A percentile compares a stretch with the other conserved stretches of the same genome.
Evolutionary conservation across 2,888 invertebrate species (phyloP).

Genomic region (Ctena decussata): DNA sequence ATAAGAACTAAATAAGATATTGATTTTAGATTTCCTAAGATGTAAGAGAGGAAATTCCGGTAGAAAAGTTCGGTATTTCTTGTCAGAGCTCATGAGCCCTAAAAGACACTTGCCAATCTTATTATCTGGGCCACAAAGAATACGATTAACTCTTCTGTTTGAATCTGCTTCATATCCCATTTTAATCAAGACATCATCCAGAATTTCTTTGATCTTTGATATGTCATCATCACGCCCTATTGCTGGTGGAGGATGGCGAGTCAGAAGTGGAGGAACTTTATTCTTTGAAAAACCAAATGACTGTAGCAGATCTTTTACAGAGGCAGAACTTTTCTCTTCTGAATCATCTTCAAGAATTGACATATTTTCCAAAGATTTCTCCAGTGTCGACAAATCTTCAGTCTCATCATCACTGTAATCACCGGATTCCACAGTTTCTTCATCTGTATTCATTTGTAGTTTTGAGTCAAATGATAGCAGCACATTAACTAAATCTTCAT

Average conservation of each 20-base stretch:
- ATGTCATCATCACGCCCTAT: slow-evolving; percentile 58
- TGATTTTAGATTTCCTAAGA: slow-evolving; percentile 53
- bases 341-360: slow-evolving; percentile 12
- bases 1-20: slow-evolving; percentile 42
- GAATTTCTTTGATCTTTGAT: slow-evolving; percentile 35
- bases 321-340: not conserved
- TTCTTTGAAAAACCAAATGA: slow-evolving; percentile 4
- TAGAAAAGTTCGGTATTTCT: slow-evolving; percentile 34
- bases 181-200: slow-evolving; percentile 49
- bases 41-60: slow-evolving; percentile 49
- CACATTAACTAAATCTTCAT: slow-evolving; percentile 10
- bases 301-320: not conserved
- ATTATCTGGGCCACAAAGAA: slow-evolving; percentile 46
- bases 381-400: not conserved
- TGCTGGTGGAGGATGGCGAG: slow-evolving; percentile 63
- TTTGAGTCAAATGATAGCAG: not conserved
- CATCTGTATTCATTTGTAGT: not conserved
- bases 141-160: too few species aligned
- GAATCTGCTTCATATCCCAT: slow-evolving; percentile 31
- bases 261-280: slow-evolving; percentile 34
- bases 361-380: slow-evolving; percentile 24
- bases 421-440: not conserved
- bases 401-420: slow-evolving; percentile 5
- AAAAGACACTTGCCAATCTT: slow-evolving; percentile 51
- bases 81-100: not conserved